Percentiles rank a stretch among this genome's conserved stretches.
Conservation (phyloP, 2,113 vertebrate genomes). For the Sus scrofa region T2T-Sscrofa CM000830.6:47329001-47329500, state of each 20-base stretch:
- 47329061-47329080: not conserved
- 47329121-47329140: not conserved
- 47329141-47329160: slow-evolving; percentile 31
- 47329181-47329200: slow-evolving; percentile 34
- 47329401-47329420: slow-evolving; percentile 14
- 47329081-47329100: slow-evolving; percentile 34
- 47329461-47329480: slow-evolving; percentile 2
- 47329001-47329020: no score
- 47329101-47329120: slow-evolving; percentile 34
- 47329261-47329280: not conserved
- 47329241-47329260: slow-evolving; percentile 30
- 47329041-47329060: no score
- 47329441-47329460: not conserved
- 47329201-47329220: not conserved
- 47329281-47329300: not conserved
- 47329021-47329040: no score
- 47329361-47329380: not conserved
- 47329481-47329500: slow-evolving; percentile 51
- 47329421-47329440: slow-evolving; percentile 12
- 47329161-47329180: slow-evolving; percentile 19
- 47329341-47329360: not conserved
- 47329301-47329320: not conserved
- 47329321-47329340: not conserved
- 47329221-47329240: not conserved
- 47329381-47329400: not conserved